Base-by-base conservation (phyloP, 2,797 vertebrate genomes). In the Cirrhinus mrigala region DNA sequence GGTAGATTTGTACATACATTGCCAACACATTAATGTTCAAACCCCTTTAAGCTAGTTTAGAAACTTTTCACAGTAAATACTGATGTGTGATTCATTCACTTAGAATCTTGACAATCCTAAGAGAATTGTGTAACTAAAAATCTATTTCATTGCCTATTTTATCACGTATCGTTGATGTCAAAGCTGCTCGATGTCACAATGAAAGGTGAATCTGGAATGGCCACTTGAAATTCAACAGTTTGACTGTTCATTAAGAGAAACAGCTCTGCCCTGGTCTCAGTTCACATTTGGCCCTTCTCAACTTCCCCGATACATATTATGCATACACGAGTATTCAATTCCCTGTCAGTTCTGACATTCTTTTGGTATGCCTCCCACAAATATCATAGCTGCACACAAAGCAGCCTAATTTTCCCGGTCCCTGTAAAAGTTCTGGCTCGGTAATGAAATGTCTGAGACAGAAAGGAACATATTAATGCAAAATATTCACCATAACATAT, bases 401-500 rank as follows among this genome's bases (percentile, higher is more conserved):
- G 44, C 54, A 81, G 73, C 44, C 80, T 84, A 77, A 87, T 86
- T 88, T 70, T 70, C 71, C 64, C 29, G 6, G 79, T 20, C 48
- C 83, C 81, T 50, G 44, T 71, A 82, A 71, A 83, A 81, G 52
- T 76, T 52, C 22, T 71, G n/a, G 52, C 74, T 75, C 7, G 14
- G 68, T 88, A 80, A 86, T 85, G 70, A 85, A 87, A 86, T 14
- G 29, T 24, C n/a, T 2, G 74, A 86, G 76, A 73, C 75, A 68
- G 66, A 77, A 24, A 60, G 18, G 18, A 70, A 33, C 62, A 64
- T n/a, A 50, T 87, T 87, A 80, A 85, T 52, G 79, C 77, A 78
- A 87, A 90, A 87, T 84, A 87, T 86, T 88, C 84, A 79, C 66
- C 77, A 48, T 64, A 84, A 85, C 66, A 50, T 46, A 69, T 81